phyloP scores from a whole-genome alignment of 2,888 invertebrate species.

The Anarsia innoxiella region DNA sequence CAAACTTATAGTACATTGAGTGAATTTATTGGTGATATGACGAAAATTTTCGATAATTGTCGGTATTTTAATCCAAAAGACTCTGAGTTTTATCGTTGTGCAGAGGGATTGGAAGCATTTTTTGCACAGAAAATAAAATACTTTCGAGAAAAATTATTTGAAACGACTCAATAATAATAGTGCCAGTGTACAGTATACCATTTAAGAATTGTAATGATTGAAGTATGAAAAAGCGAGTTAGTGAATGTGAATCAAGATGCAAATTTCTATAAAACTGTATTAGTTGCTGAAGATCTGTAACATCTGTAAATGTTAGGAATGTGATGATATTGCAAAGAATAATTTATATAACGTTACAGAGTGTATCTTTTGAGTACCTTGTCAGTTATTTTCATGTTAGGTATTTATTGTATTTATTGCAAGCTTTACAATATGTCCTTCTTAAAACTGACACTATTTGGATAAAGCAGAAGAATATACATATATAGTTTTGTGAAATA shows the following conservation, averaged over 20 bases:
- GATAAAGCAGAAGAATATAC: constrained; percentile 41
- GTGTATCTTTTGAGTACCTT: constrained; percentile 40
- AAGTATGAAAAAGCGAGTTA: constrained; percentile 4
- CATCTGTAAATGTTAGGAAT: constrained; percentile 60
- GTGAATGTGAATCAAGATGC: background rate
- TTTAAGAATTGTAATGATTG: constrained; percentile 22
- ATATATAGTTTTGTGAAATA: constrained; percentile 56
- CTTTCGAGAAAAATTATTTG: constrained; percentile 88
- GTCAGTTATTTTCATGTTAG: constrained; percentile 54
- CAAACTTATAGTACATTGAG: constrained; percentile 89
- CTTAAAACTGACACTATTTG: constrained; percentile 50
- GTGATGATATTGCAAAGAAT: constrained; percentile 60
- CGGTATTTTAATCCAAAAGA: constrained; percentile 97
- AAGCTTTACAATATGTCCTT: constrained; percentile 42
- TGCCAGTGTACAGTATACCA: constrained; percentile 45
- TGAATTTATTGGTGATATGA: constrained; percentile 98
- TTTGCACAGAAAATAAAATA: constrained; percentile 95
- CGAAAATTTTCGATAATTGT: constrained; percentile 99
- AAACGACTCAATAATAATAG: constrained; percentile 69
- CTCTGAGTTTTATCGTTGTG: constrained; percentile 96
- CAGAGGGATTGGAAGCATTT: constrained; percentile 94
- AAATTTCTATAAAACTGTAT: constrained; percentile 11
- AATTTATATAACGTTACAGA: constrained; percentile 41
- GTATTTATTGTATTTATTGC: constrained; percentile 71
- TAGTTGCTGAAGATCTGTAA: constrained; percentile 47